These are phyloP conservation scores for Gisinianus flammeolus DNA, from an alignment of 2,888 invertebrate genomes.

Conservation along the genomic window DNA sequence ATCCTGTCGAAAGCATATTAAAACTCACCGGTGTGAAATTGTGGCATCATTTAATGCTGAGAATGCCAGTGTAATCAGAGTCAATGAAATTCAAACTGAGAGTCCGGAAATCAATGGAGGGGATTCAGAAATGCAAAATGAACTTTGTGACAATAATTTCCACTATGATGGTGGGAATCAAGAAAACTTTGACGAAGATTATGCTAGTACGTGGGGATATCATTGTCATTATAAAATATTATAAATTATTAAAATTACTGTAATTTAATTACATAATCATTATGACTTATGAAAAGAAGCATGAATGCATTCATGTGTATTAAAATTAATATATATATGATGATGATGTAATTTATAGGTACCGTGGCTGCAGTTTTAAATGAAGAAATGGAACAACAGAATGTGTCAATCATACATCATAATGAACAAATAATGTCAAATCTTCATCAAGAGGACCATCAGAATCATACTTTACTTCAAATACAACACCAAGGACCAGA, in stretches of 20 bases:
- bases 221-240: neutral
- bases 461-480: neutral
- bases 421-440: neutral
- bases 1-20: constrained; percentile 72
- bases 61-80: neutral
- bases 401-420: neutral
- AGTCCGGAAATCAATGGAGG: too few species aligned
- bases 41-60: constrained; percentile 32
- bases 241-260: neutral
- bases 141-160: neutral
- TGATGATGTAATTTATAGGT: neutral
- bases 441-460: neutral
- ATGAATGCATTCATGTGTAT: neutral
- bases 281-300: too few species aligned
- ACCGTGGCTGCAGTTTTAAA: constrained; percentile 16
- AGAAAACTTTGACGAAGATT: constrained; percentile 14
- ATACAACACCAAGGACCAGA: neutral
- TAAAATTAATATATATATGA: neutral
- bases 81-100: neutral
- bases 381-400: constrained; percentile 8
- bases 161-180: neutral
- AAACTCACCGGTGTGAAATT: constrained; percentile 67
- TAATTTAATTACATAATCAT: neutral
- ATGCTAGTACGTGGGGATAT: constrained; percentile 16
- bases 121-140: neutral